Evolutionary conservation across 1,140 invertebrate species (phyloP), one percentile per base, ranked within the genome.

Genomic region (Varroa destructor): DNA sequence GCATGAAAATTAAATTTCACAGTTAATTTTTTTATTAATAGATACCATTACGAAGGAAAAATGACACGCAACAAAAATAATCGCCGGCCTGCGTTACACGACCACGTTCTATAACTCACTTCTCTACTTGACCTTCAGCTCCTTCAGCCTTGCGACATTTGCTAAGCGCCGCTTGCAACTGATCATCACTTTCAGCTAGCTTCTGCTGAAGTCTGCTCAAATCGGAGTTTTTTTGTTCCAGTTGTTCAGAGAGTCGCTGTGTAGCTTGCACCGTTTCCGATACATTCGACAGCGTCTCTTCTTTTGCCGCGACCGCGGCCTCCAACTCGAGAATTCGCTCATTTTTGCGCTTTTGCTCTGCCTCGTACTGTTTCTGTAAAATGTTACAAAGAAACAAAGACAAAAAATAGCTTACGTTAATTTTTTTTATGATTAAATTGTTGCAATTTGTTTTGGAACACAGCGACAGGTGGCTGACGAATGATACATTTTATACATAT

Each of bases 131-230:
- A 4, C 37, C 61, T 3, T 67, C 61, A 40, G 61, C 37, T 4
- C 61, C 61, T 36, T 40, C 61, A 46, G 61, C 40, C 8, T 2
- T 40, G 2, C 61, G 61, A 40, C 61, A 67, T 67, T 67, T 67
- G 40, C 46, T 46, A 3, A 67, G 37, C 1, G 61, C 61, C 36
- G 12, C 40, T 37, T 67, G 61, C 14, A 67, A 46, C 61, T 67
- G 40, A 14, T 67, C 40, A 40, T 67, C 61, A 4, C 40, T 67
- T 46, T 67, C 61, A 40, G 40, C 40, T 37, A 67, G 8, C 46
- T 67, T 67, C 37, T 36, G 61, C 61, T 67, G 61, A 14, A 67
- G 14, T 67, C 61, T 67, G 36, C 61, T 67, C 61, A 67, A 8
- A 2, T 12, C 36, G n/a, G 61, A 43, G 36, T 67, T 67, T 37